Base-by-base conservation (phyloP, 64 coral and sea anemone species). In the Actinia equina region DNA sequence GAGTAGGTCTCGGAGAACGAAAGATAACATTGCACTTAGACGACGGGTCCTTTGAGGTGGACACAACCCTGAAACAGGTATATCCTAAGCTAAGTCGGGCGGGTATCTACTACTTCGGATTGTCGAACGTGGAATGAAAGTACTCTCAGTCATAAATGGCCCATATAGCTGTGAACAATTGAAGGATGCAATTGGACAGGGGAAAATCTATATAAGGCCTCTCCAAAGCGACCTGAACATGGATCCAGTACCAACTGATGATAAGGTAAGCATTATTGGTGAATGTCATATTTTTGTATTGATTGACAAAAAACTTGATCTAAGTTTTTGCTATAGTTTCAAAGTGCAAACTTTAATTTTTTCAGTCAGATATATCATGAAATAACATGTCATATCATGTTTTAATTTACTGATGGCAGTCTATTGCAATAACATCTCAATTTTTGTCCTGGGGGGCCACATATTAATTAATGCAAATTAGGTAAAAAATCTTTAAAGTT, bases 121-220 rank as follows among this genome's bases (percentile, higher is more conserved):
- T 54, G 64, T 84, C 61, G 82, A 84, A 79, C 63, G 61, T 63
- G 80, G 22, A 83, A 43, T 70, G 64, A 82, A 62, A 69, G 82
- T 70, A 83, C 88, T 89, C 67, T 70, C 82, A 84, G 54, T 57
- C n/a, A 84, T 90, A 71, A 90, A 90, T 74, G 88, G 82, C 41
- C 88, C 88, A 85, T 90, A 78, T 61, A 90, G 88, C 82, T 83
- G 80, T 45, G 60, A 90, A 83, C 56, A 79, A 84, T 62, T 90
- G 67, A 83, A 83, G 63, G 82, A 84, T 57, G 88, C 88, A 63
- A 84, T 77, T 69, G 88, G 88, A 62, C 88, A 90, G 69, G 82
- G 81, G 7, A 90, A 90, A 74, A 84, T 90, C 59, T 84, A 84
- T 62, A 84, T 90, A 74, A 90, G 82, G 59, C 88, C 88, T 44